Evolutionary conservation across 2,888 invertebrate species (phyloP), one percentile per base, ranked within the genome.

Genomic region (Drosophila lutescens): DNA sequence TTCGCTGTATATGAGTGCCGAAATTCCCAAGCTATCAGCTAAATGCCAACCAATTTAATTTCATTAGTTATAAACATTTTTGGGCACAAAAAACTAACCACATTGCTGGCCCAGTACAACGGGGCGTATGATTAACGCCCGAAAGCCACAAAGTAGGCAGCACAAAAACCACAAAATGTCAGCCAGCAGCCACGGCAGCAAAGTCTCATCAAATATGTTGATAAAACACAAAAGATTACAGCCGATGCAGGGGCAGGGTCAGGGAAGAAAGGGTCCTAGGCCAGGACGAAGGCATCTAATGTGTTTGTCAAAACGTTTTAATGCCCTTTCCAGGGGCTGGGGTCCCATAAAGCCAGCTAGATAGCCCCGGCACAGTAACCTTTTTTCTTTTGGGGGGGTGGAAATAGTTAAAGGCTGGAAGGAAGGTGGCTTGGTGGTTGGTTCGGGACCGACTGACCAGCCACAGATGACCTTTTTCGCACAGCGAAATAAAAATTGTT

Each of bases 281-380:
- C 58, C 54, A 57, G 80, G 59, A 54, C 70, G 63, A 67, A 74
- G 62, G 54, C 67, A 75, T 62, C 87, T 73, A 83, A 83, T 83
- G 87, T 84, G 87, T 83, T 86, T 83, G 87, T 84, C 85, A 84
- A 86, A 83, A 74, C 82, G 85, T 73, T 86, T 77, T 86, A 79
- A 81, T 81, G 79, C 79, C 75, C 71, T 65, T 3, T 68, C 60
- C 70, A 53, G 58, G 76, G 71, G 50, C 49, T 36, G 73, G 43
- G 53, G 41, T 23, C 53, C 79, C 78, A 82, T 86, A 86, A 80
- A 86, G 71, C 84, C 50, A 79, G 86, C 83, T 73, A 71, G 57
- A 71, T 68, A 59, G 41, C 70, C 68, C 13, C 26, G 53, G 46
- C 73, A 36, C 56, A 51, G 54, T 36, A 74, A 51, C 57, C 68